Conservation (phyloP, 2,888 invertebrate species). For the Amphipyra berbera region DNA sequence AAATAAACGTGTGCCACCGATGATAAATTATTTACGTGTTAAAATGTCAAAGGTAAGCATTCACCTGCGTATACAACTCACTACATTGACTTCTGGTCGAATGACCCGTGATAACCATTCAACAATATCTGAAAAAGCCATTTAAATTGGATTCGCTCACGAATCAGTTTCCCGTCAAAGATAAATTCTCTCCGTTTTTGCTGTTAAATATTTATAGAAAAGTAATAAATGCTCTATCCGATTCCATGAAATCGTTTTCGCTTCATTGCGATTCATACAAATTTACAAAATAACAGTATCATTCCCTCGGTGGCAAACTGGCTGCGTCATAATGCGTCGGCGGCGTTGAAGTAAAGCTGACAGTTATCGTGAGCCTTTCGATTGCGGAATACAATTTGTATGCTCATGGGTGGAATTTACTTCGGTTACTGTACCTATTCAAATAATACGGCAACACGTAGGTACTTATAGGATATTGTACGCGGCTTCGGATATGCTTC, state of each 20-base stretch:
- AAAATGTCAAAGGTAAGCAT: constrained; percentile 14
- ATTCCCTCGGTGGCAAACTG: constrained; percentile 16
- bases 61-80: constrained; percentile 14
- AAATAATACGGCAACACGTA: constrained; percentile 54
- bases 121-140: constrained; percentile 47
- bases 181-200: constrained; percentile 45
- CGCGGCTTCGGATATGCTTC: constrained; percentile 23
- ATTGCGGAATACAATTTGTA: constrained; percentile 62
- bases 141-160: constrained; percentile 43
- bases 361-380: constrained; percentile 62
- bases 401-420: constrained; percentile 60
- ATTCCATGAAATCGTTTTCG: constrained; percentile 56
- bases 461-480: constrained; percentile 43
- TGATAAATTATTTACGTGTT: constrained; percentile 31
- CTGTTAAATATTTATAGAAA: constrained; percentile 59
- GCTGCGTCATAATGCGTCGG: constrained; percentile 49
- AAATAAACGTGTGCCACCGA: neutral
- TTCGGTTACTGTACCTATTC: constrained; percentile 52
- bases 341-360: constrained; percentile 60
- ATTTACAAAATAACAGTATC: constrained; percentile 47
- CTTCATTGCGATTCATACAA: constrained; percentile 54
- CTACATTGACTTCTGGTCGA: constrained; percentile 27
- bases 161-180: constrained; percentile 44
- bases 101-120: constrained; percentile 33
- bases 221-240: constrained; percentile 56